These are phyloP conservation scores for Drosophila nasuta DNA, from an alignment of 1,140 invertebrate species.

Conservation along the genomic window DNA sequence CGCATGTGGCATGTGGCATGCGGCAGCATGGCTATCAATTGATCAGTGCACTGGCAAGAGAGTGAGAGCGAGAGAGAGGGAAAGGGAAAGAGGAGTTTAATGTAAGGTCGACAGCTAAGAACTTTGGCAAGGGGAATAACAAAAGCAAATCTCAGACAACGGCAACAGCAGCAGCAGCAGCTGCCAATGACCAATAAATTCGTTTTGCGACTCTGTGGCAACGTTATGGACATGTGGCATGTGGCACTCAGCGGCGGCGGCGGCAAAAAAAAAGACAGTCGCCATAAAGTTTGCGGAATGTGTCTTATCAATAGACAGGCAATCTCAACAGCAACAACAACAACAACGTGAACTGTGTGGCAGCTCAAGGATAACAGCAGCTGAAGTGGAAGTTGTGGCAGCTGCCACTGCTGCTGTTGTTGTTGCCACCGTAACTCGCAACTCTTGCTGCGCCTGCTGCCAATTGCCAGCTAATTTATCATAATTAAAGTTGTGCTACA, in stretches of 20 bases:
- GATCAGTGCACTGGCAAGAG: constrained; percentile 15
- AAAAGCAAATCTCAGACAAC: constrained; percentile 26
- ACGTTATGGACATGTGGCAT: constrained; percentile 40
- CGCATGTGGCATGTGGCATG: constrained; percentile 14
- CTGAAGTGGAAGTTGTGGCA: constrained; percentile 22
- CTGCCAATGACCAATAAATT: constrained; percentile 46
- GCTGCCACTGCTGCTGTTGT: constrained; percentile 23
- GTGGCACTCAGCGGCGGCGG: constrained; percentile 25
- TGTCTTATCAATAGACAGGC: constrained; percentile 48
- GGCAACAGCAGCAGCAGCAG: constrained; percentile 9
- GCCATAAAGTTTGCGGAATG: constrained; percentile 45
- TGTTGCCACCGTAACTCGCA: constrained; percentile 8
- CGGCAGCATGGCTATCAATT: constrained; percentile 42
- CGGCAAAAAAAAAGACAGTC: background rate
- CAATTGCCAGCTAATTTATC: constrained; percentile 48
- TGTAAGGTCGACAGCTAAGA: constrained; percentile 22
- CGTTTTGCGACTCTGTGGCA: constrained; percentile 31
- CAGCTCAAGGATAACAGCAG: constrained; percentile 54
- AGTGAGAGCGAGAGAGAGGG: background rate
- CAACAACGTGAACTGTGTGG: constrained; percentile 23
- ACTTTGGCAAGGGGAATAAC: constrained; percentile 18
- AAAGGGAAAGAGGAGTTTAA: constrained; percentile 13
- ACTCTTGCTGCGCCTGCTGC: constrained; percentile 6
- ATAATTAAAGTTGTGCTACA: constrained; percentile 45
- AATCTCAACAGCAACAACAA: constrained; percentile 21